These are phyloP conservation scores for Drosophila yooni DNA, from an alignment of 2,888 invertebrate genomes.

Conservation along the genomic window DNA sequence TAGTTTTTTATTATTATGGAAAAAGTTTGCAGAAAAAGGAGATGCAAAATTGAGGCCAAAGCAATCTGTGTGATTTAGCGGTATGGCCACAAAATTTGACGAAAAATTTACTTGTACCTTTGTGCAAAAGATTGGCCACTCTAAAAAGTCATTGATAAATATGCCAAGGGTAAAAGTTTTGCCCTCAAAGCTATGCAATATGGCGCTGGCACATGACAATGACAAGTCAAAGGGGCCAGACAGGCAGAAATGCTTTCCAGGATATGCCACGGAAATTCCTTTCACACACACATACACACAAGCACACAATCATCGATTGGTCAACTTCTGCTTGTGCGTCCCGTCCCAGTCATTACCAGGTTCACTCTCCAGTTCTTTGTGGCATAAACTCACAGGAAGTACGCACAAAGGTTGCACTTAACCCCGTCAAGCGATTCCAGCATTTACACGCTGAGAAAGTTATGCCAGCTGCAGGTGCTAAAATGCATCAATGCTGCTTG, in stretches of 20 bases:
- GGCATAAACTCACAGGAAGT: constrained; percentile 58
- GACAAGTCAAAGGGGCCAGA: constrained; percentile 62
- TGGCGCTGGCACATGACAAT: constrained; percentile 61
- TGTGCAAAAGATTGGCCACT: constrained; percentile 20
- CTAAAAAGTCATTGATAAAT: constrained; percentile 66
- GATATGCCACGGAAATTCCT: constrained; percentile 64
- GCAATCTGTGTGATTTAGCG: constrained; percentile 30
- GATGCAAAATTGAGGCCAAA: constrained; percentile 12
- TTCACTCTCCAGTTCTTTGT: constrained; percentile 31
- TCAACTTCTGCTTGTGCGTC: constrained; percentile 57
- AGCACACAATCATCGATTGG: constrained; percentile 52
- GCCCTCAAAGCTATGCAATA: constrained; percentile 25
- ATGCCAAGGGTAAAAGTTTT: constrained; percentile 39
- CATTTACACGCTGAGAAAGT: constrained; percentile 13
- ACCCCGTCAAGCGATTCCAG: constrained; percentile 30
- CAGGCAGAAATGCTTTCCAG: constrained; percentile 55
- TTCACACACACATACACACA: constrained; percentile 40
- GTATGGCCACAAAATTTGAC: constrained; percentile 26
- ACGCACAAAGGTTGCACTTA: constrained; percentile 61
- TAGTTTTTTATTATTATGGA: constrained; percentile 27
- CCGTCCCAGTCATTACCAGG: neutral
- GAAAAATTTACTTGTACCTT: constrained; percentile 40
- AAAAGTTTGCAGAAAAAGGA: constrained; percentile 25
- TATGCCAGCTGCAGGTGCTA: constrained; percentile 11
- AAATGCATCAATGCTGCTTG: neutral